phyloP scores from a whole-genome alignment of 1,140 invertebrate species.

The Olivierus martensii region DNA sequence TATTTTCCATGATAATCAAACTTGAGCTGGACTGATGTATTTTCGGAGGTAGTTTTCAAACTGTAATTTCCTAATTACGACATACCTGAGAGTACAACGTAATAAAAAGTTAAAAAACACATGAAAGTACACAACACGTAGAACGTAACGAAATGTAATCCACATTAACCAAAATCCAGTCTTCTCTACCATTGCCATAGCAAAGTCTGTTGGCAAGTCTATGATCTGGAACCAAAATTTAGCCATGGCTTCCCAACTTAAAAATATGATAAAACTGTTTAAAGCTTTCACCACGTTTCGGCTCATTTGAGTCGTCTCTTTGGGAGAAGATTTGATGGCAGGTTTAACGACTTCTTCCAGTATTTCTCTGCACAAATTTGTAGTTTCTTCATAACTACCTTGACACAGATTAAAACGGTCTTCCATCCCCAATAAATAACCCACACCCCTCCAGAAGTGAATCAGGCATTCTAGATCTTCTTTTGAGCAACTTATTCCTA shows the following conservation, averaged over 20 bases:
- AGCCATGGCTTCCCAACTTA: conserved; percentile 16
- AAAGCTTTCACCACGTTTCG: conserved; percentile 16
- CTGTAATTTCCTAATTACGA: too few species aligned
- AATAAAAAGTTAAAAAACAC: conserved; percentile 14
- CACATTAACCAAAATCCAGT: conserved; percentile 16
- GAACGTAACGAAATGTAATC: conserved; percentile 12
- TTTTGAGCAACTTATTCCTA: conserved; percentile 15
- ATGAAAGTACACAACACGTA: conserved; percentile 8
- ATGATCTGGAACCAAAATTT: conserved; percentile 18
- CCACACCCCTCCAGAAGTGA: conserved; percentile 71
- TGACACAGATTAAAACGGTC: conserved; percentile 51
- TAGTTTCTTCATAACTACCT: conserved; percentile 31
- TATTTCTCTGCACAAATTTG: conserved; percentile 28
- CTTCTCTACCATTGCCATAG: conserved; percentile 4
- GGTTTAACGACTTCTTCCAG: conserved; percentile 18
- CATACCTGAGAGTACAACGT: too few species aligned
- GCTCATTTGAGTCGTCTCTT: conserved; percentile 17
- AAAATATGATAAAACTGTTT: conserved; percentile 13
- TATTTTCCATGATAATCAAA: too few species aligned
- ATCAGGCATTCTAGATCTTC: conserved; percentile 57
- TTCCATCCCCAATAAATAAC: conserved; percentile 61
- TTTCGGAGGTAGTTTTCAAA: too few species aligned
- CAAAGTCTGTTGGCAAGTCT: conserved; percentile 2
- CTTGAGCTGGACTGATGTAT: too few species aligned
- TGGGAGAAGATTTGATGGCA: neutral